Evolutionary conservation across 2,888 invertebrate genomes (phyloP).

Genomic region (Pristionchus japonicus): DNA sequence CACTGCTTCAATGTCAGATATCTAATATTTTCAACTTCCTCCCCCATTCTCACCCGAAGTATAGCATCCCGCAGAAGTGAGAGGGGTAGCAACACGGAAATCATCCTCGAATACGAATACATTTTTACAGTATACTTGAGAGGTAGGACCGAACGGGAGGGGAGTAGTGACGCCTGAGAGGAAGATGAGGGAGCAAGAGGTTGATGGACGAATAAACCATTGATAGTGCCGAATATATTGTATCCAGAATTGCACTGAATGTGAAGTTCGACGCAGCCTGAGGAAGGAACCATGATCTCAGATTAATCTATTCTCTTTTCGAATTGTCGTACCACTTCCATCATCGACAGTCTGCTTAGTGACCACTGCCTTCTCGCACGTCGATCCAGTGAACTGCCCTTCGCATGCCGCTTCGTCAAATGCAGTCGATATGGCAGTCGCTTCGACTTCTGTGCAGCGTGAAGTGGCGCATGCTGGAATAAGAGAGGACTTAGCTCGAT

Average conservation of each 20-base stretch:
- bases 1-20: not conserved
- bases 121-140: not conserved
- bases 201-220: not conserved
- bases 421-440: not conserved
- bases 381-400: not conserved
- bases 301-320: not conserved
- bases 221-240: not conserved
- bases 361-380: no score
- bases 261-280: not conserved
- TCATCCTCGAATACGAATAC: not conserved
- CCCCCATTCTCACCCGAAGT: not conserved
- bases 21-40: not conserved
- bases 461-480: not conserved
- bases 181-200: not conserved
- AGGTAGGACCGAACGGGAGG: not conserved
- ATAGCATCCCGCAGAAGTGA: slow-evolving; percentile 16
- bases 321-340: no score
- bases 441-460: not conserved
- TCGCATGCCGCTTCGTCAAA: not conserved
- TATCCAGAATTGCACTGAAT: not conserved
- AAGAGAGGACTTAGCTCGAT: no score
- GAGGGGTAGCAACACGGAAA: not conserved
- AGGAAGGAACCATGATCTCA: no score
- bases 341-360: no score
- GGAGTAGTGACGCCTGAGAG: not conserved